Evolutionary conservation across 2,113 vertebrate species (phyloP).

Genomic region (Fregetta grallaria): DNA sequence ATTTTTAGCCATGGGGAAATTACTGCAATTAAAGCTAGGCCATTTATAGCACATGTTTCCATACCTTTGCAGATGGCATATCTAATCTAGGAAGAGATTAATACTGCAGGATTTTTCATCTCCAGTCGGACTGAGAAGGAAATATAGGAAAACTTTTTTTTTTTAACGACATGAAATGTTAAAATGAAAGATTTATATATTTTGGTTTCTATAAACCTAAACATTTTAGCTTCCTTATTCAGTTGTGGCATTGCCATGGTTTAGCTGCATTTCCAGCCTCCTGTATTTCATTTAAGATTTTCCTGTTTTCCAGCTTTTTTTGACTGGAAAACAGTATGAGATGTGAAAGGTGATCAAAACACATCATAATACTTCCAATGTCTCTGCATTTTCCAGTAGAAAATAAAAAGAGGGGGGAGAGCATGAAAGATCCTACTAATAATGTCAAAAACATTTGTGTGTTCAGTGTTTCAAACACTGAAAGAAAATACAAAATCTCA

Average conservation of each 20-base stretch:
- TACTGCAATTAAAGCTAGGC: background rate
- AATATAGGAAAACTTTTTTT: background rate
- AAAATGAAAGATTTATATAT: background rate
- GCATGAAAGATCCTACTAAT: background rate
- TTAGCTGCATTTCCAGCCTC: background rate
- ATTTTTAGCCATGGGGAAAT: background rate
- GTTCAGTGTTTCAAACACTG: background rate
- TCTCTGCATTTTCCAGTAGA: background rate
- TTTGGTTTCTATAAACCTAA: background rate
- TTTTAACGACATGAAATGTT: background rate
- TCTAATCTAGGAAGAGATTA: constrained; percentile 8
- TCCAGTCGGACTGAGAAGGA: background rate
- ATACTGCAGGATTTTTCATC: background rate
- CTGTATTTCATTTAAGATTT: background rate
- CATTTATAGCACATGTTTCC: background rate
- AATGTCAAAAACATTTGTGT: background rate
- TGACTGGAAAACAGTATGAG: background rate
- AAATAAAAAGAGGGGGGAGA: background rate
- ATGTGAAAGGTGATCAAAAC: background rate
- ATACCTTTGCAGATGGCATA: background rate
- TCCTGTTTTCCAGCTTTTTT: background rate
- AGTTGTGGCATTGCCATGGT: background rate
- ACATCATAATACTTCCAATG: background rate
- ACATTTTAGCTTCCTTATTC: background rate
- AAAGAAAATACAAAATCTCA: background rate